Conservation (phyloP, 2,797 vertebrate genomes). For the Eutrigla gurnardus region DNA sequence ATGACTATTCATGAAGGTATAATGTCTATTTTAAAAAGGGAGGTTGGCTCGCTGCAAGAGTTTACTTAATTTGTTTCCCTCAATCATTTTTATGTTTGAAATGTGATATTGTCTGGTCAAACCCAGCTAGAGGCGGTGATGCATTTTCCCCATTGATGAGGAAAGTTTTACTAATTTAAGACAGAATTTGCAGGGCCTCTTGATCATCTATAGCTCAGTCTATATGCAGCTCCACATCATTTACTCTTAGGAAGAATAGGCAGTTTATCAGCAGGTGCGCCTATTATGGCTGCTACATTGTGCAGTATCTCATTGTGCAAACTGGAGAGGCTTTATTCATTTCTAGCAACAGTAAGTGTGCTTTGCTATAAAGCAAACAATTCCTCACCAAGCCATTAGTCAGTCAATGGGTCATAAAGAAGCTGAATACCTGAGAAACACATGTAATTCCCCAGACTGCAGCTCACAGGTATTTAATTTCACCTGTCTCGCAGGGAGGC, state of each 20-base stretch:
- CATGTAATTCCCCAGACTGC: conserved; percentile 5
- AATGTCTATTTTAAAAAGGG: not conserved
- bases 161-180: not conserved
- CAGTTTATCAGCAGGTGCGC: not conserved
- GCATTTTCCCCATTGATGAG: not conserved
- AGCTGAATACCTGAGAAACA: conserved; percentile 6
- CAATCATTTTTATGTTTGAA: not conserved
- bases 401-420: conserved; percentile 4
- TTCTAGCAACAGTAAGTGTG: not conserved
- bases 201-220: not conserved
- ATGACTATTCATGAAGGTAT: not conserved
- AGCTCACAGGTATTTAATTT: conserved; percentile 37
- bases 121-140: not conserved
- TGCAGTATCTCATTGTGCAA: not conserved
- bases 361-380: not conserved
- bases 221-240: not conserved
- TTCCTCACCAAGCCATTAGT: conserved; percentile 17
- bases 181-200: not conserved
- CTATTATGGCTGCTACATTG: not conserved
- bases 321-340: not conserved
- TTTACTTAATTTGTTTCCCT: not conserved
- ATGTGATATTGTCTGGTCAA: not conserved
- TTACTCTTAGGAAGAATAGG: not conserved
- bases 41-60: no score
- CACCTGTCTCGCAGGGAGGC: conserved; percentile 10